Percentiles rank a stretch among this genome's conserved stretches.
Conservation (phyloP, 2,888 invertebrate species). For the Saturnia japonica region DNA sequence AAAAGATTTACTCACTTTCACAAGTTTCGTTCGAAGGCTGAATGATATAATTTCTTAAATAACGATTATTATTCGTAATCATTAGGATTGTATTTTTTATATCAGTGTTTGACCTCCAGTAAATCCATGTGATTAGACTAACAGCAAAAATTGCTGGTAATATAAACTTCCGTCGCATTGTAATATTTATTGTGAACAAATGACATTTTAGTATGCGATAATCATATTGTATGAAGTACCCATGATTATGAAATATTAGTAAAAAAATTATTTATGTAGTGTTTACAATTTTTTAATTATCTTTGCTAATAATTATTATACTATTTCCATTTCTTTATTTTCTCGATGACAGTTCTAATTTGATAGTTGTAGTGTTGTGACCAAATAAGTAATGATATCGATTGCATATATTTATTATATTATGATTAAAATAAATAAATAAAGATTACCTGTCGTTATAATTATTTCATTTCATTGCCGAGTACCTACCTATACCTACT, state of each 20-base stretch:
- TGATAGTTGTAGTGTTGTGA: no score
- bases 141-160: conserved; percentile 34
- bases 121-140: conserved; percentile 55
- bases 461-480: no score
- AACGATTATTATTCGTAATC: conserved; percentile 39
- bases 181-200: conserved; percentile 3
- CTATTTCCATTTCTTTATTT: no score
- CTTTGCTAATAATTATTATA: no score
- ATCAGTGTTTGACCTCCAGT: conserved; percentile 53
- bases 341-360: no score
- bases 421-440: no score
- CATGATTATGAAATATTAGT: neutral
- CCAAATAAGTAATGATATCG: no score
- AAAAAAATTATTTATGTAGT: neutral
- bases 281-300: no score
- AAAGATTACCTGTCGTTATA: no score
- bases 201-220: conserved; percentile 3
- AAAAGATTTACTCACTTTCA: conserved; percentile 38
- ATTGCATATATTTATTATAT: no score
- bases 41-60: conserved; percentile 42
- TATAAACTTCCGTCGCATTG: conserved; percentile 26
- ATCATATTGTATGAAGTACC: no score
- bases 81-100: conserved; percentile 43
- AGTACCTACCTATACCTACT: no score
- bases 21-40: conserved; percentile 46